Percentiles rank a stretch among this genome's conserved stretches.
phyloP scores from a whole-genome alignment of 2,888 invertebrate species.

The Drosophila siamana region DNA sequence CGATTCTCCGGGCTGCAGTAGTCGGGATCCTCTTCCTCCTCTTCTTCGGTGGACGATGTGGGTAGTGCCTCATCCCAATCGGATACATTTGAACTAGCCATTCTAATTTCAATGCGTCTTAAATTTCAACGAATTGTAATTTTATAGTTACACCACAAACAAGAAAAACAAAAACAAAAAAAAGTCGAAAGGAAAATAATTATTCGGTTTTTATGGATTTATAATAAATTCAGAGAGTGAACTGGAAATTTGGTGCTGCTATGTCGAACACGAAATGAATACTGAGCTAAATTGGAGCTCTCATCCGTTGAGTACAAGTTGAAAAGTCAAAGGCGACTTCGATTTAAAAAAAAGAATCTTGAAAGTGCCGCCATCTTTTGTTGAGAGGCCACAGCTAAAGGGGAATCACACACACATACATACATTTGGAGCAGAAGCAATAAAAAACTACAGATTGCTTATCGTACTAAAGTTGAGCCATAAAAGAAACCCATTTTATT shows the following conservation, averaged over 20 bases:
- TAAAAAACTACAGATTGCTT: not conserved
- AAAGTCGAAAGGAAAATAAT: conserved; percentile 2
- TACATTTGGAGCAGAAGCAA: no score
- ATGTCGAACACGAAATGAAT: conserved; percentile 31
- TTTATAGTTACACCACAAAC: conserved; percentile 11
- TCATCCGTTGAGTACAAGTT: not conserved
- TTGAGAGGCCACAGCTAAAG: not conserved
- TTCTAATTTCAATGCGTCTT: conserved; percentile 15
- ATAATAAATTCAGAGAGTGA: conserved; percentile 8
- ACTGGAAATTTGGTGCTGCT: conserved; percentile 50
- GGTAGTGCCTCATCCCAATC: conserved; percentile 78
- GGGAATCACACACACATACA: conserved; percentile 16
- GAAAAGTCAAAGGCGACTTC: conserved; percentile 28
- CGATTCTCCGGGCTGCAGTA: conserved; percentile 56
- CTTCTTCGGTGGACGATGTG: conserved; percentile 49
- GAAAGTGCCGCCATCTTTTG: conserved; percentile 20
- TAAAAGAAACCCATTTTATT: not conserved
- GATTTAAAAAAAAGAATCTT: not conserved
- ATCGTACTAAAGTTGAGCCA: not conserved
- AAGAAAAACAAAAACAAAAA: not conserved
- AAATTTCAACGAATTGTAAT: conserved; percentile 8
- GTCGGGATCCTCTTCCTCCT: conserved; percentile 63
- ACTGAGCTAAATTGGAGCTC: conserved; percentile 4
- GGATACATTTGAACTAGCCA: conserved; percentile 68
- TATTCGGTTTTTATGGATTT: conserved; percentile 12